phyloP scores from a whole-genome alignment of 2,888 invertebrate genomes.

The Elegia similella region DNA sequence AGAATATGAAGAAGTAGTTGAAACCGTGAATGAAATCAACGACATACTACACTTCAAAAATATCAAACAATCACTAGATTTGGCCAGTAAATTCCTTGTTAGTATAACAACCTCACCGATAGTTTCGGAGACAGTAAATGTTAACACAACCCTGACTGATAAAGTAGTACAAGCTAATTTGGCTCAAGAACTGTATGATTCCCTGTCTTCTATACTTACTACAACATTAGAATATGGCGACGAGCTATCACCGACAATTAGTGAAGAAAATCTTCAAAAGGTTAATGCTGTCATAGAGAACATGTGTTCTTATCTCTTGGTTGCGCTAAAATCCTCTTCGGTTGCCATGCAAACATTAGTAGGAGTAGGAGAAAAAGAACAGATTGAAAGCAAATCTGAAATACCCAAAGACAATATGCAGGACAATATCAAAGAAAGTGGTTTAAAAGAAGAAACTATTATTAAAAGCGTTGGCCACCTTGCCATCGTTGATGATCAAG shows the following conservation, averaged over 20 bases:
- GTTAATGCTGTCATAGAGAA: background rate
- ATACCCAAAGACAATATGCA: background rate
- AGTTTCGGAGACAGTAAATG: background rate
- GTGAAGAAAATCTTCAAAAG: background rate
- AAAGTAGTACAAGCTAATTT: background rate
- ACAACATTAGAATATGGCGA: background rate
- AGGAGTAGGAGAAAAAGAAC: background rate
- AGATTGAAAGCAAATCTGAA: background rate
- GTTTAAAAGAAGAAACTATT: background rate
- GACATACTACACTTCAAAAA: background rate
- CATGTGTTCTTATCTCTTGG: background rate
- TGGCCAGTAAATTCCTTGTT: background rate
- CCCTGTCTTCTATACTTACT: background rate
- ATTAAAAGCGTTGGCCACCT: background rate
- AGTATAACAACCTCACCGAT: background rate
- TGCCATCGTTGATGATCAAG: background rate
- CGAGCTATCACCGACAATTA: background rate
- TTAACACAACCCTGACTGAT: background rate
- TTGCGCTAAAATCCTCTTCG: no score
- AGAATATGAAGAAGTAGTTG: constrained; percentile 1
- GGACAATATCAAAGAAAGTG: background rate
- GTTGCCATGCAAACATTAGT: background rate
- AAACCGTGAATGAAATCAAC: background rate
- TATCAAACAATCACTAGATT: background rate
- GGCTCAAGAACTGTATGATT: background rate